Percentiles rank a stretch among this genome's conserved stretches.
Evolutionary conservation across 2,888 invertebrate genomes (phyloP).

Genomic region (Megalurothrips usitatus): DNA sequence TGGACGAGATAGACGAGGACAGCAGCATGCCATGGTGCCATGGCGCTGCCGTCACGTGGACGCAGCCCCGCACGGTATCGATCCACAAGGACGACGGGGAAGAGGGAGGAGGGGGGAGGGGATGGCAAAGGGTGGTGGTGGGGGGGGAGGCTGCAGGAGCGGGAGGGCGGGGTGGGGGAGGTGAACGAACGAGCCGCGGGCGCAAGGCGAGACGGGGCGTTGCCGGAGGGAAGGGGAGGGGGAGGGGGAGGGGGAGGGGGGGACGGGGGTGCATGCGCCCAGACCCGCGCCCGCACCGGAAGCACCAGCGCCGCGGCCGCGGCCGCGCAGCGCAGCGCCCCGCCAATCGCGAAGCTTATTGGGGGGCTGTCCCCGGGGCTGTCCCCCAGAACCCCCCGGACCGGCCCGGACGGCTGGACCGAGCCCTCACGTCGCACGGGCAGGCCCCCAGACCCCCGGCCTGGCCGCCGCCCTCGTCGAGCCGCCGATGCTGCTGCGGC

Average conservation of each 20-base stretch:
- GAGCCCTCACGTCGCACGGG: too few relatives aligned
- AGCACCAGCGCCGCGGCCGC: neutral
- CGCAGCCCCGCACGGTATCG: conserved; percentile 7
- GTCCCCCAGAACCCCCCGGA: too few relatives aligned
- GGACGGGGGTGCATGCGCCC: neutral
- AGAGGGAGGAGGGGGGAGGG: neutral
- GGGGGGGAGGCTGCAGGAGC: neutral
- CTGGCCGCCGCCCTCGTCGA: neutral
- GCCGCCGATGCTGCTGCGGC: neutral
- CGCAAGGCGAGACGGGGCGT: neutral
- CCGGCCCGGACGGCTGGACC: too few relatives aligned
- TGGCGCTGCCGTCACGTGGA: neutral
- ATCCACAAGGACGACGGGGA: neutral
- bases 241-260: neutral
- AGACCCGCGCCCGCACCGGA: conserved; percentile 4
- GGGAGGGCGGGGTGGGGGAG: neutral
- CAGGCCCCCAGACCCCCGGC: neutral
- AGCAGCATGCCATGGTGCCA: neutral
- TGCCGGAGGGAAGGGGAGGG: neutral
- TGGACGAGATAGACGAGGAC: neutral
- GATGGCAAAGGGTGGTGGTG: neutral
- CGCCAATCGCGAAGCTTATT: neutral
- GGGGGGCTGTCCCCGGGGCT: neutral
- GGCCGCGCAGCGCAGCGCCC: neutral
- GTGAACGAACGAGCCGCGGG: conserved; percentile 18